Percentiles rank a stretch among this genome's conserved stretches.
Conservation (phyloP, 2,113 vertebrate species). For the Cathartes aura region DNA sequence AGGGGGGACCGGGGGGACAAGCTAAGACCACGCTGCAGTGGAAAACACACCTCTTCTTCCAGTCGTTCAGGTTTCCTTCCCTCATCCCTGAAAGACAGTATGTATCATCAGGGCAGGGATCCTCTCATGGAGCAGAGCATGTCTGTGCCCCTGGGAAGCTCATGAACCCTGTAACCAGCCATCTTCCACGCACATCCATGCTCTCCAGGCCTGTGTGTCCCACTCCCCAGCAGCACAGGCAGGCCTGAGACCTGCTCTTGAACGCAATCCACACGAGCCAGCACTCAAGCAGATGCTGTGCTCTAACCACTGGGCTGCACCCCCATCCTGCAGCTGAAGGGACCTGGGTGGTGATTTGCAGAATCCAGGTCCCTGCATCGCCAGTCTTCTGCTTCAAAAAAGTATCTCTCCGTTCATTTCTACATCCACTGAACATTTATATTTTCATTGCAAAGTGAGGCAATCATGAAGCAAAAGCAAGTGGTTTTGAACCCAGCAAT, state of each 20-base stretch:
- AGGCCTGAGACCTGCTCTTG: neutral
- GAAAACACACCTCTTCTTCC: neutral
- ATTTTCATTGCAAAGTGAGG: neutral
- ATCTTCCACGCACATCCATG: neutral
- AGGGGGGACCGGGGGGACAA: neutral
- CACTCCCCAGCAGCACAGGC: neutral
- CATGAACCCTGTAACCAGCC: neutral
- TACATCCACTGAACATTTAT: neutral
- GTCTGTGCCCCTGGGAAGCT: neutral
- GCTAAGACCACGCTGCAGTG: neutral
- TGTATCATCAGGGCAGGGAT: neutral
- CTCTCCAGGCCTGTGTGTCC: neutral
- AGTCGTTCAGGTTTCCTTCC: neutral
- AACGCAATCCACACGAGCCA: neutral
- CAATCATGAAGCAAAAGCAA: neutral
- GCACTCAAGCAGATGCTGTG: neutral
- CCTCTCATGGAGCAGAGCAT: neutral
- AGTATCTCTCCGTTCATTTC: neutral
- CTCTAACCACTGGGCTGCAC: neutral
- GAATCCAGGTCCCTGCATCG: neutral
- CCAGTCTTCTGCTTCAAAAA: neutral
- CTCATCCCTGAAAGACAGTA: neutral
- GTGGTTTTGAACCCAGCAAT: neutral
- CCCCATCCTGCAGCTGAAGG: neutral
- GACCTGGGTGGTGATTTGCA: neutral